Evolutionary conservation across 2,888 invertebrate species (phyloP), one percentile per base, ranked within the genome.

Genomic region (Octodonta nipae): DNA sequence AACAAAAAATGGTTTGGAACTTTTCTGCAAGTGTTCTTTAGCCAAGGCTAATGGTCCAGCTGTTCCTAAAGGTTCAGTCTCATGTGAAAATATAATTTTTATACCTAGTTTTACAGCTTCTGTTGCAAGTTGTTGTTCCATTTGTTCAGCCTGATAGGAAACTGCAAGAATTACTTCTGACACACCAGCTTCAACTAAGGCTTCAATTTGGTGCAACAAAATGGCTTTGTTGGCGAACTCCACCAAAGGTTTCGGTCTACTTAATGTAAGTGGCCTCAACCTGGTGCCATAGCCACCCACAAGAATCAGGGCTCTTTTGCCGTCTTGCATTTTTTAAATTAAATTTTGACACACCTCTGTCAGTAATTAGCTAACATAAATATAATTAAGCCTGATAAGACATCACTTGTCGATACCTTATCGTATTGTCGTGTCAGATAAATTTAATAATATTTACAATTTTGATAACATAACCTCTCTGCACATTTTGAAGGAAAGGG

Each of bases 191-290:
- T 76, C 76, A 14, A 88, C 85, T 35, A 89, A 64, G n/a, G 88
- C 89, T 60, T 88, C 87, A 37, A 99, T 79, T 65, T 99, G 98
- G 67, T 99, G 98, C 49, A 96, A 61, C 40, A 98, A 67, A 68
- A 99, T 98, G 0, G 98, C 95, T 66, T 98, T 98, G 61, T 99
- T 99, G 13, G 93, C 95, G 69, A 99, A 99, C 62, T 99, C 98
- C 1, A 99, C 95, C 25, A 99, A 66, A 2, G 98, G 98, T 57
- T 99, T 99, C 1, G 98, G 96, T 40, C 89, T 75, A 54, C 92
- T 95, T 13, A 99, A 68, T 1, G 98, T 99, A 37, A 99, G 65
- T 0, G 98, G 98, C 32, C 98, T 72, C 33, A 98, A 66, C 35
- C 98, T 74, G 1, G 98, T 99, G 5, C 98, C 98, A 68, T 93